A percentile compares a stretch with the other conserved stretches of the same genome.
phyloP scores from a whole-genome alignment of 1,140 invertebrate species.

The Tetramorium parvispinum region DNA sequence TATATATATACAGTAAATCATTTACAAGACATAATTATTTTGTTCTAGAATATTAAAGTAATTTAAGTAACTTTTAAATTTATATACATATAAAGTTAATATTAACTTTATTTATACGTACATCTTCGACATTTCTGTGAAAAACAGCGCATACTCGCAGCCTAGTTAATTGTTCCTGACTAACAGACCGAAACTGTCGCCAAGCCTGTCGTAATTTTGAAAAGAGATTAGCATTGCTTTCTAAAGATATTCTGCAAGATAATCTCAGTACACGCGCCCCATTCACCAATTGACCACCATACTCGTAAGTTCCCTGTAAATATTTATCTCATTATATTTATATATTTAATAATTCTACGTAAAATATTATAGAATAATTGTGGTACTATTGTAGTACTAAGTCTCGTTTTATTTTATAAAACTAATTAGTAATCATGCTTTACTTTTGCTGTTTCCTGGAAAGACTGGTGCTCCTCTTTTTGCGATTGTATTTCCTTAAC shows the following conservation, averaged over 20 bases:
- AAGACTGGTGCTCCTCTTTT: constrained; percentile 91
- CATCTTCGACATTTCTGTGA: constrained; percentile 90
- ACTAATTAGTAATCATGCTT: not conserved
- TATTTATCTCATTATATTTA: not conserved
- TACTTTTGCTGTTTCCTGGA: constrained; percentile 91
- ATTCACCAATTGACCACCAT: constrained; percentile 91
- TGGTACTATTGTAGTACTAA: not conserved
- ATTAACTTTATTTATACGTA: constrained; percentile 63
- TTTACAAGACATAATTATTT: constrained; percentile 7
- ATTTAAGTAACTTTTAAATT: not conserved
- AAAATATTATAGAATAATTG: not conserved
- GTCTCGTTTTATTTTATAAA: not conserved
- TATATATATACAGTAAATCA: not conserved
- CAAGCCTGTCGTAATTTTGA: constrained; percentile 89
- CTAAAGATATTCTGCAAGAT: constrained; percentile 89
- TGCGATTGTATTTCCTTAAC: constrained; percentile 91
- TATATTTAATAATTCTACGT: not conserved
- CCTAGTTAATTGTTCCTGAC: constrained; percentile 92
- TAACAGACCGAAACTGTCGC: constrained; percentile 89
- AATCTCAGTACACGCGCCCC: constrained; percentile 91
- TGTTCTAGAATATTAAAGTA: not conserved
- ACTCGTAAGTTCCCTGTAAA: constrained; percentile 91
- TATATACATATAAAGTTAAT: not conserved
- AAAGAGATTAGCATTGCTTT: constrained; percentile 86
- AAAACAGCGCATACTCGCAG: constrained; percentile 92